Percentiles rank a stretch among this genome's conserved stretches.
These are phyloP conservation scores for Morone saxatilis DNA, from an alignment of 2,113 vertebrate species.

Conservation along the genomic window DNA sequence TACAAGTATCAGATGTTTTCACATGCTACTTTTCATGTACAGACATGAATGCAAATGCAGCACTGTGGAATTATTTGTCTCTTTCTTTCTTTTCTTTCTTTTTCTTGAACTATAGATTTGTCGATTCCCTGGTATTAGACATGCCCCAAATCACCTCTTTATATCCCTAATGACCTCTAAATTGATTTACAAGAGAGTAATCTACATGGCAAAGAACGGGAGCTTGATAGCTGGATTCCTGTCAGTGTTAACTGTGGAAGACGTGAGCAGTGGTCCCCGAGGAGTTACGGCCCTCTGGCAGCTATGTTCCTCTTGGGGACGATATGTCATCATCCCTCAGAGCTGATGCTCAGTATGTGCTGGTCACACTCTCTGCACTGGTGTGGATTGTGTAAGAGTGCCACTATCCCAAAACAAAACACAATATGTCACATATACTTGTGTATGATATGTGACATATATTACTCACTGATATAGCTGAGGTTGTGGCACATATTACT, in stretches of 20 bases:
- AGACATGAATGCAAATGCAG: conserved; percentile 2
- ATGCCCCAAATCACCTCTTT: conserved; percentile 44
- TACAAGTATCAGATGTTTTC: background rate
- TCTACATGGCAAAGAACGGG: conserved; percentile 41
- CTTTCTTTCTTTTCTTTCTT: background rate
- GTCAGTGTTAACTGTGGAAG: conserved; percentile 51
- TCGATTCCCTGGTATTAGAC: conserved; percentile 15
- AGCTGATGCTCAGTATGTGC: conserved; percentile 48
- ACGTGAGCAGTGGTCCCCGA: conserved; percentile 34
- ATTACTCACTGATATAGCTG: background rate
- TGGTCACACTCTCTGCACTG: conserved; percentile 26
- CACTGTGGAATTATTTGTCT: background rate
- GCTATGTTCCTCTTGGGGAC: conserved; percentile 51
- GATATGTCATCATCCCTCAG: conserved; percentile 59
- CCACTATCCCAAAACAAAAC: conserved; percentile 22
- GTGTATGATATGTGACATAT: background rate
- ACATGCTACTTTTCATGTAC: background rate
- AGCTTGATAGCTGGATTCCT: conserved; percentile 52
- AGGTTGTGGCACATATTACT: background rate
- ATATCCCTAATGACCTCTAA: conserved; percentile 63
- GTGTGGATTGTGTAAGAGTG: conserved; percentile 14
- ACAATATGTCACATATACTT: background rate
- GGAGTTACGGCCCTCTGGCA: conserved; percentile 51
- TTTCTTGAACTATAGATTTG: background rate
- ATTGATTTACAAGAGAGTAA: conserved; percentile 65